Percentiles rank a stretch among this genome's conserved stretches.
These are phyloP conservation scores for Syrphus vitripennis DNA, from an alignment of 2,888 invertebrate genomes.

Conservation along the genomic window DNA sequence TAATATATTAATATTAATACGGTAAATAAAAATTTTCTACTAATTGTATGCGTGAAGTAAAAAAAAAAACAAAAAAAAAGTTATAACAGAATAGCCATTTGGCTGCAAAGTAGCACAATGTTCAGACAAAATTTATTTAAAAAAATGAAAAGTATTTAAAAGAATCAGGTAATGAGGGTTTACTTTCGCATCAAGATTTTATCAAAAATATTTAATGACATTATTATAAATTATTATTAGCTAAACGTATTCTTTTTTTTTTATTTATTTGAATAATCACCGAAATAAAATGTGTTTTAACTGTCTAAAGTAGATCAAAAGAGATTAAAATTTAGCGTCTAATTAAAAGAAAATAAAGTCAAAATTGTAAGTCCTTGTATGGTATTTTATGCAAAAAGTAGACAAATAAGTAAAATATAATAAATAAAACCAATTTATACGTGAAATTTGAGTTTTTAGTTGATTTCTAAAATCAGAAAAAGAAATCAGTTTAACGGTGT, in stretches of 20 bases:
- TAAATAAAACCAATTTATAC: slow-evolving; percentile 66
- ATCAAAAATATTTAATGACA: slow-evolving; percentile 32
- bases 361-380: slow-evolving; percentile 44
- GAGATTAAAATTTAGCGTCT: slow-evolving; percentile 20
- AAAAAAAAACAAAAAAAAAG: too few relatives aligned
- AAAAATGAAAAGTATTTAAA: slow-evolving; percentile 12
- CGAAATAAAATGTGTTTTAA: slow-evolving; percentile 50
- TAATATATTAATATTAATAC: slow-evolving; percentile 32
- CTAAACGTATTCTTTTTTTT: slow-evolving; percentile 56
- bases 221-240: slow-evolving; percentile 51
- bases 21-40: slow-evolving; percentile 61
- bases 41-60: slow-evolving; percentile 59
- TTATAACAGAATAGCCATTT: slow-evolving; percentile 16
- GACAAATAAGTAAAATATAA: slow-evolving; percentile 58
- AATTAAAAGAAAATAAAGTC: slow-evolving; percentile 47
- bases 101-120: slow-evolving; percentile 40
- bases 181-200: slow-evolving; percentile 55
- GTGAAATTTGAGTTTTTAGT: slow-evolving; percentile 4
- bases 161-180: neutral
- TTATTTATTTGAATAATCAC: slow-evolving; percentile 26
- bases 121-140: slow-evolving; percentile 34
- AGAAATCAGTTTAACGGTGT: too few relatives aligned
- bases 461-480: too few relatives aligned
- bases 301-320: slow-evolving; percentile 37
- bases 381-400: slow-evolving; percentile 60